phyloP scores from a whole-genome alignment of 2,888 invertebrate species.

The Hedya salicella region DNA sequence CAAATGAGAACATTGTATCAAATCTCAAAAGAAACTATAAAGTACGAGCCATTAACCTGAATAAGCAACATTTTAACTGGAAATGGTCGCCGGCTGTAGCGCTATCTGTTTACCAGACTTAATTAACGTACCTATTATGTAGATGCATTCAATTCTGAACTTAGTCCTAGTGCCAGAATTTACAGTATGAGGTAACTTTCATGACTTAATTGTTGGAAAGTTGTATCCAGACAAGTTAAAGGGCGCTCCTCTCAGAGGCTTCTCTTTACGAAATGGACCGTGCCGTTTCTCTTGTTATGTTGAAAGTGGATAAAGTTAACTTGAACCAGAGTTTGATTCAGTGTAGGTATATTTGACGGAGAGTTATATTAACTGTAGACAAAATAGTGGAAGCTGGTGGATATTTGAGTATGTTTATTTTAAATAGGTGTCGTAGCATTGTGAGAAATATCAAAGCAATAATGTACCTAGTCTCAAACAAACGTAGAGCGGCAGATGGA shows the following conservation, averaged over 20 bases:
- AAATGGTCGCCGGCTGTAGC: slow-evolving; percentile 22
- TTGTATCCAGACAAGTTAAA: slow-evolving; percentile 17
- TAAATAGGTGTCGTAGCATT: too few species aligned
- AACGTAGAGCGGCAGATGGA: too few species aligned
- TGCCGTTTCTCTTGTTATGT: slow-evolving; percentile 4
- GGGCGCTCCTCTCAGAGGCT: slow-evolving; percentile 4
- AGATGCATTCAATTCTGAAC: slow-evolving; percentile 30
- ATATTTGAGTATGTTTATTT: too few species aligned
- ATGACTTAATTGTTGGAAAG: slow-evolving; percentile 23
- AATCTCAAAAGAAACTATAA: slow-evolving; percentile 18
- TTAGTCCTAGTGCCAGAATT: slow-evolving; percentile 19
- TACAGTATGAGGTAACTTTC: slow-evolving; percentile 21
- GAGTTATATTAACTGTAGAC: too few species aligned
- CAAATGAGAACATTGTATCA: not conserved
- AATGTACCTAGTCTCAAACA: too few species aligned
- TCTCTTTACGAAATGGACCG: slow-evolving; percentile 10
- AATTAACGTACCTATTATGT: slow-evolving; percentile 24
- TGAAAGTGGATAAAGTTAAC: not conserved
- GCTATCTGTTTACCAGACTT: slow-evolving; percentile 26
- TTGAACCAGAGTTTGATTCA: too few species aligned
- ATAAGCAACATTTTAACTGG: slow-evolving; percentile 11
- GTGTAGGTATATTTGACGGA: too few species aligned
- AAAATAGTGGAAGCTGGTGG: too few species aligned
- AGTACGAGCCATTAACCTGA: not conserved
- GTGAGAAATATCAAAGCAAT: too few species aligned